phyloP scores from a whole-genome alignment of 2,888 invertebrate genomes.

The Cephonodes hylas region DNA sequence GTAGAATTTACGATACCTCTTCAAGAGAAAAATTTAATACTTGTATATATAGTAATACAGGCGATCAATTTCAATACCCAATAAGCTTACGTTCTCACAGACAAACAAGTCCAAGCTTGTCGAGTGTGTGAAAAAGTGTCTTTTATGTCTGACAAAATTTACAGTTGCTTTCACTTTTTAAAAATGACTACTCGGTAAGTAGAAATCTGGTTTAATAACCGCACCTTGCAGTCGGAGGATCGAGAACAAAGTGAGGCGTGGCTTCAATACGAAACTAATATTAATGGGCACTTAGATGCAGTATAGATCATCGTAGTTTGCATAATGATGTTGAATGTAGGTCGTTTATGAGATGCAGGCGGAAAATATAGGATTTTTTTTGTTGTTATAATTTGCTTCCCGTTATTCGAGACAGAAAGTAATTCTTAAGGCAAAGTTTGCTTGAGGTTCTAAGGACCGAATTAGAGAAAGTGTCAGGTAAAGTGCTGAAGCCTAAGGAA shows the following conservation, averaged over 20 bases:
- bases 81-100: not conserved
- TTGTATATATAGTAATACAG: not conserved
- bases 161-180: slow-evolving; percentile 1
- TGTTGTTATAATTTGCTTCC: no score
- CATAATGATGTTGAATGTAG: no score
- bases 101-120: not conserved
- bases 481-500: no score
- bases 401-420: no score
- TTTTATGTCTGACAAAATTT: slow-evolving; percentile 1
- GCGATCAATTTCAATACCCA: not conserved
- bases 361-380: no score
- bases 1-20: no score
- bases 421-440: no score
- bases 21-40: no score
- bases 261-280: not conserved
- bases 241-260: not conserved
- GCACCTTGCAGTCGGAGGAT: slow-evolving; percentile 7
- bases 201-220: slow-evolving; percentile 21
- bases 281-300: not conserved
- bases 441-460: no score
- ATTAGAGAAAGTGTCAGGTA: no score
- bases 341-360: no score
- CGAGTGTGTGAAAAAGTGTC: not conserved
- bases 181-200: not conserved
- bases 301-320: no score